phyloP scores from a whole-genome alignment of 2,113 vertebrate genomes.

The Herpailurus yagouaroundi region DNA sequence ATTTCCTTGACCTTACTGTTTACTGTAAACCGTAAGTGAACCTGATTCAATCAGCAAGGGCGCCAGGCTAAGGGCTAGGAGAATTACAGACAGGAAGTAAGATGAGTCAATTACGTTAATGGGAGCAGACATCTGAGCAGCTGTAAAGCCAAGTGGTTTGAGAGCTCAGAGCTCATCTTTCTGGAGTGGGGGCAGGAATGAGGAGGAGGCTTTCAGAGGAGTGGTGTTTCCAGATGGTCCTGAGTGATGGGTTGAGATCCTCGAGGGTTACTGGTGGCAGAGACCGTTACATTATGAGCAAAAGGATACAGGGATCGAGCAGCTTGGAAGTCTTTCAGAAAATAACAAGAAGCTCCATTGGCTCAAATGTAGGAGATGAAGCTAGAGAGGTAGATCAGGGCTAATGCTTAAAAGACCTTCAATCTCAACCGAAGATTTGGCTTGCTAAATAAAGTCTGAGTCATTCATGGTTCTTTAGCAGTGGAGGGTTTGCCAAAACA shows the following conservation, averaged over 20 bases:
- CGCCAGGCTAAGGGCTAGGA: neutral
- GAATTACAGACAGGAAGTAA: neutral
- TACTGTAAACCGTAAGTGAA: neutral
- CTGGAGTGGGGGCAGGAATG: neutral
- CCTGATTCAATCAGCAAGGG: neutral
- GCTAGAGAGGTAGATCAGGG: neutral
- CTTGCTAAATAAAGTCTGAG: neutral
- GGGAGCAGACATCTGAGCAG: neutral
- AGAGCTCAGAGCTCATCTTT: neutral
- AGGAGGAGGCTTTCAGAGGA: neutral
- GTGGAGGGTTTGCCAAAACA: neutral
- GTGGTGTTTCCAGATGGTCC: neutral
- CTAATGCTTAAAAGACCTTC: neutral
- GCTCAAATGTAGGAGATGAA: neutral
- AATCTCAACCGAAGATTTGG: neutral
- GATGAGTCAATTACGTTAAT: neutral
- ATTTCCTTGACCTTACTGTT: neutral
- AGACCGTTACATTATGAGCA: neutral
- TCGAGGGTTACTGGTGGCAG: neutral
- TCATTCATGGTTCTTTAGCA: neutral
- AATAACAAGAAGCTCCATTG: neutral
- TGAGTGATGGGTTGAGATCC: neutral
- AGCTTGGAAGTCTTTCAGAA: neutral
- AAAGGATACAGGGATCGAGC: neutral
- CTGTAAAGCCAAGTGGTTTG: neutral